Conservation (phyloP, 2,113 vertebrate species). For the Seriola dumerili region DNA sequence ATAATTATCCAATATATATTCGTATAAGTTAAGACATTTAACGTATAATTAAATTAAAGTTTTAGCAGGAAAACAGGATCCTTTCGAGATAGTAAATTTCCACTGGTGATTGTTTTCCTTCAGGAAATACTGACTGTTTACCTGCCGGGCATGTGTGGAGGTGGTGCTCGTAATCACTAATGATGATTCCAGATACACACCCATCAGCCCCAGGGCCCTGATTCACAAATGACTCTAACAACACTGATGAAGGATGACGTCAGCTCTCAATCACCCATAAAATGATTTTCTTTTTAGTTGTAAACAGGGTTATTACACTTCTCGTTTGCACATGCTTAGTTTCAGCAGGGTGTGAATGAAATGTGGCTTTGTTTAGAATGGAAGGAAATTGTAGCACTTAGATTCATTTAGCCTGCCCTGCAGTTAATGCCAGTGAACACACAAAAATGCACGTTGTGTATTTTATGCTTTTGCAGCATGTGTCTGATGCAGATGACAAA, state of each 20-base stretch:
- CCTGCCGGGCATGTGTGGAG: background rate
- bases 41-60: background rate
- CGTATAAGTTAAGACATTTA: background rate
- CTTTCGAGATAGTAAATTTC: background rate
- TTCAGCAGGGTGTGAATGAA: background rate
- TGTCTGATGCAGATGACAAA: background rate
- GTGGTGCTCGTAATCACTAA: background rate
- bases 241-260: conserved; percentile 6
- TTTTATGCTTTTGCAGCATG: background rate
- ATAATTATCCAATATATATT: background rate
- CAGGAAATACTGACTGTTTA: background rate
- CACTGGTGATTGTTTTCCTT: background rate
- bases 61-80: background rate
- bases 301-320: background rate
- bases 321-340: background rate
- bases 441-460: background rate
- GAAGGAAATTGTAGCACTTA: background rate
- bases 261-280: background rate
- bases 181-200: conserved; percentile 10
- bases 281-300: background rate
- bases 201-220: conserved; percentile 16
- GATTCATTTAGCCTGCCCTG: background rate
- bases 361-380: background rate
- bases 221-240: conserved; percentile 6
- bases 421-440: background rate